Base-by-base conservation (phyloP, 2,113 vertebrate genomes). In the Oncorhynchus gorbuscha region DNA sequence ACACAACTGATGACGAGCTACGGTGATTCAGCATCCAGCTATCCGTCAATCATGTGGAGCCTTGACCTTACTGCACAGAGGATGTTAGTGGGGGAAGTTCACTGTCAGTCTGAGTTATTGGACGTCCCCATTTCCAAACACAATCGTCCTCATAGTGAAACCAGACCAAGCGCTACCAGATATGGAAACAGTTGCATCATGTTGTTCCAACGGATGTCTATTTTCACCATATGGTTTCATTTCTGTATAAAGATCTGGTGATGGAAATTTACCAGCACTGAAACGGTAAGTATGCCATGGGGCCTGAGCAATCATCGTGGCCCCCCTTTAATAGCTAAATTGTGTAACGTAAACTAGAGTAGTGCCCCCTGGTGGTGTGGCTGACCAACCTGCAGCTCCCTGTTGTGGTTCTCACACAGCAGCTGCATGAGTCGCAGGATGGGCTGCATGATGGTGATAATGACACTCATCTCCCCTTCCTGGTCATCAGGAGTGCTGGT, bases 381-480 rank as follows among this genome's bases (percentile, higher is more conserved):
- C 88, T 78, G 84, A 99, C 51, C 3, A 55, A 55, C 97, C 97
- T 99, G 97, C 81, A 99, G 87, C 49, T 98, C 95, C 69, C 95
- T 93, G 85, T 99, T 99, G 93, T 99, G 97, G 90, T 99, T 99
- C 68, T 99, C 97, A 8, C 97, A 99, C 3, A 99, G 95, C 73
- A 99, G 95, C 91, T 99, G 97, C 93, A 99, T 90, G 89, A 99
- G 97, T 5, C 97, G 94, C 26, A 99, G 89, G 82, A 98, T 99
- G 79, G 98, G 98, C 83, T 99, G 96, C 97, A 99, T 99, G 89
- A 99, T 98, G 58, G 97, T 96, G 85, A 99, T 97, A 76, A 97
- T 94, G 0, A 95, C 94, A 0, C 97, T 99, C 97, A 99, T 99
- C 91, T 99, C 97, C 80, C 96, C 91, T 0, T 99, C 98, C 0